phyloP scores from a whole-genome alignment of 2,888 invertebrate species.

The Agrochola lychnidis region DNA sequence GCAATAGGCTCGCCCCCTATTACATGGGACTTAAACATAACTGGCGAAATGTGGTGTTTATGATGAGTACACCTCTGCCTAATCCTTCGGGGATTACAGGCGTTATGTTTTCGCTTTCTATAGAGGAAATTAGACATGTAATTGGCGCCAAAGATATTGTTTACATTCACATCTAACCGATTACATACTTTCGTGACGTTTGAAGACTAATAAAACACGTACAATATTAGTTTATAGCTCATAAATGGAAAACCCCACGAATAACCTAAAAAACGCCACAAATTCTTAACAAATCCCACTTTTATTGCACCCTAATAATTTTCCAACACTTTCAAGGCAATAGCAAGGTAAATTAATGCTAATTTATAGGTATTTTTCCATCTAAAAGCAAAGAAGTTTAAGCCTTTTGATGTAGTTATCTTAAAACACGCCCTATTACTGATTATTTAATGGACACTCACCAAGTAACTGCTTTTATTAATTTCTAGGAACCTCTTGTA shows the following conservation, averaged over 20 bases:
- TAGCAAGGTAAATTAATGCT: slow-evolving; percentile 27
- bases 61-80: no score
- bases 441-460: slow-evolving; percentile 72
- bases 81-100: no score
- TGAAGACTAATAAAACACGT: neutral
- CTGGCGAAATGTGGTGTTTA: no score
- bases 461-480: slow-evolving; percentile 77
- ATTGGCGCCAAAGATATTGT: neutral
- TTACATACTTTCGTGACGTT: neutral
- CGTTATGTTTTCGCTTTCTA: neutral
- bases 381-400: neutral
- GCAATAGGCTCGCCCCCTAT: neutral
- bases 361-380: slow-evolving; percentile 38
- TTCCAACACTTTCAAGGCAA: slow-evolving; percentile 29
- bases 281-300: slow-evolving; percentile 5
- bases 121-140: neutral
- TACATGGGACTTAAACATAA: no score
- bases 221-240: neutral
- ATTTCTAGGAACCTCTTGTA: slow-evolving; percentile 77
- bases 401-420: neutral
- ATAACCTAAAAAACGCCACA: slow-evolving; percentile 26
- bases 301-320: slow-evolving; percentile 24
- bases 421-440: slow-evolving; percentile 3
- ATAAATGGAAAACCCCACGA: neutral
- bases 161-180: slow-evolving; percentile 5